Base-by-base conservation (phyloP, 2,113 vertebrate genomes). In the Chrysochloris asiatica region DNA sequence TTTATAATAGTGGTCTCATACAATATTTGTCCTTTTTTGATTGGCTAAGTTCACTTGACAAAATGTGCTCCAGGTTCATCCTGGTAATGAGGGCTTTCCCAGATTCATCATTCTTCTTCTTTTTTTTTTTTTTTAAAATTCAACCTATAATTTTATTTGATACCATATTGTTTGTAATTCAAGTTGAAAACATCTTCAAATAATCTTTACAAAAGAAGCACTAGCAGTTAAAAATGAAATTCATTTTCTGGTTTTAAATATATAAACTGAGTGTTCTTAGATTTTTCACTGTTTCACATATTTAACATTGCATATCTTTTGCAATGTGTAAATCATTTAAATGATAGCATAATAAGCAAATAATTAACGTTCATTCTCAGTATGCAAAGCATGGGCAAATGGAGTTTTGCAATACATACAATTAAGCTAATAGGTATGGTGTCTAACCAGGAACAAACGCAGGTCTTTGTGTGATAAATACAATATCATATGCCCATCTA, bases 381-480 rank as follows among this genome's bases (percentile, higher is more conserved):
- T 80, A 59, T 63, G 50, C 45, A 65, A 56, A 65, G 13, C 36
- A 14, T 59, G 52, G 67, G 79, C 28, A 89, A 86, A 67, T 63
- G 16, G 33, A 83, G 63, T 93, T 92, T 90, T 89, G 36, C 67
- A 79, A 91, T 26, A 86, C 33, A 56, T 52, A 82, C 17, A 94
- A 80, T 81, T 12, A 90, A 94, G 41, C 43, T 26, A 72, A 24
- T 79, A 16, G 79, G 24, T 9, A 75, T 0, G 24, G 28, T 83
- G 52, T 88, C 50, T 2, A 41, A 54, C 14, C 41, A 67, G 33
- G 26, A 92, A 83, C 36, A 90, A 90, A 92, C 26, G 63, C 21
- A 71, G 36, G 41, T 69, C 45, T 89, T 77, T 47, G 38, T 52
- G 54, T 56, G 50, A 54, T 43, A 94, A 81, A 69, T 89, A 69